Evolutionary conservation across 2,888 invertebrate species (phyloP), one percentile per base, ranked within the genome.

Genomic region (Hydropsyche betteni): DNA sequence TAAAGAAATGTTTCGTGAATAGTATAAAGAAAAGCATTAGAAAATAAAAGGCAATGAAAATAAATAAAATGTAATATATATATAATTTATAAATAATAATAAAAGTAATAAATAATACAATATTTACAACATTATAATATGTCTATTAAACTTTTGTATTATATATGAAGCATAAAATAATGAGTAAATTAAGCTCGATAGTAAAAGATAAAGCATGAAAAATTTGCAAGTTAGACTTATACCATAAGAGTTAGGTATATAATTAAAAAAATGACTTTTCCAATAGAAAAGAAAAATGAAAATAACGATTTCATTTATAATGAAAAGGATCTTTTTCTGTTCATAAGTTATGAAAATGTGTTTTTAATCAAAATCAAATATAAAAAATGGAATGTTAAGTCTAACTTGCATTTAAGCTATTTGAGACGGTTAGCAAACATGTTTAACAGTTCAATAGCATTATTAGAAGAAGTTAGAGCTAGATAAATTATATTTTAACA

Each of bases 361-460:
- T 16, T 16, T 8, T 58, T 8, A 16, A 16, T 24, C 58, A 14
- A 58, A 58, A 58, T 24, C 58, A 10, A 58, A 64, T 34, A 64
- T n/a, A 64, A 64, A 64, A 64, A 64, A 36, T 64, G 64, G 64
- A 64, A 64, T 64, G 64, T 53, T 69, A 53, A 70, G 52, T 70
- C 70, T 53, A 70, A 52, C 70, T 70, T 70, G 70, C 70, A 53
- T 70, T 34, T 51, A 38, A 70, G 70, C 70, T 44, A 76, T 75
- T 72, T 68, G 73, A 76, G 75, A 74, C 75, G 77, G 74, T 78
- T 75, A 51, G 74, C 72, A 78, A 74, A 71, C 58, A 70, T 69
- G 64, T 61, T 74, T 70, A 74, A 70, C 70, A 70, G n/a, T 70
- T n/a, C 33, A 50, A 69, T 53, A 76, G 74, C 68, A 52, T 50